Base-by-base conservation (phyloP, 2,888 invertebrate species). In the Mythimna lalbum region DNA sequence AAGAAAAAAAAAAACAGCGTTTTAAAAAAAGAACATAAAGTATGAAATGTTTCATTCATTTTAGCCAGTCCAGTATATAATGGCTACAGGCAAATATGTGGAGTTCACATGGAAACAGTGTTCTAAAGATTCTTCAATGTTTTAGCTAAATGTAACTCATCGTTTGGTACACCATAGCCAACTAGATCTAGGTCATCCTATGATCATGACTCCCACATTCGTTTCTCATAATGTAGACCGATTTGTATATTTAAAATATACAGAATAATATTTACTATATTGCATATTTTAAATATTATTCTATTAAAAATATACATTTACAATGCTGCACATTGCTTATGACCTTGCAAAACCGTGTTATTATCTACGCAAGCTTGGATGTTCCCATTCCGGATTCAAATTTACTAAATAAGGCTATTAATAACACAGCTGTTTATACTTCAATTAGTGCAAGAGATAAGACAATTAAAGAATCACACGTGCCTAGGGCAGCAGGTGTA, bases 401-500 rank as follows among this genome's bases (percentile, higher is more conserved):
- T 64, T 27, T 31, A 66, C 52, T 47, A 70, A 78, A 64, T 47
- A 76, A 19, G 43, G 10, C 60, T 60, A 56, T n/a, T 56, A 63
- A 27, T 60, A 49, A 59, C 64, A 72, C 62, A 57, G 36, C 60
- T 71, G 66, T 65, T 71, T 36, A 76, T 64, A 59, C n/a, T 50
- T 27, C 36, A 27, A 68, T 56, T 53, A 72, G 55, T 62, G 47
- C 76, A 64, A 71, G 66, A 64, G 64, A 79, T 74, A 50, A 69
- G 27, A 49, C 21, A 56, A 65, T 79, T 39, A 2, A 49, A 52
- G 39, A 47, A 65, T 23, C 12, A 17, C 71, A 77, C 62, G 78
- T 77, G 49, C 57, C 4, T 65, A 49, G 2, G 17, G 19, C 39
- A 36, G 0, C 49, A 57, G 52, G 52, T 64, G 71, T 23, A 55